Evolutionary conservation across 2,888 invertebrate species (phyloP).

Genomic region (Opisthograptis luteolata): DNA sequence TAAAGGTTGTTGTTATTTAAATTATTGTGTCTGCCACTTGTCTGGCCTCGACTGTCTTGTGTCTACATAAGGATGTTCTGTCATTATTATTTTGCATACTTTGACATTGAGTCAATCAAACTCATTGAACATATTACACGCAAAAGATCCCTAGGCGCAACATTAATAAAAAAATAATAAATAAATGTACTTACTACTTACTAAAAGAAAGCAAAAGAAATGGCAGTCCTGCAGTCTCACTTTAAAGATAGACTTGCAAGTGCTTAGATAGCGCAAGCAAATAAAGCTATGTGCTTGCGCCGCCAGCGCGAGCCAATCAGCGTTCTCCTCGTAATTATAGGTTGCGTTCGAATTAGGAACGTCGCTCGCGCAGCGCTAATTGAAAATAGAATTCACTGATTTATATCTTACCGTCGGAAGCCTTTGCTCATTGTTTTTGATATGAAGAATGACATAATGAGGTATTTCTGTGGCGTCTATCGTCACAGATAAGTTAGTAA

Average conservation of each 20-base stretch:
- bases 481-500: constrained; percentile 2
- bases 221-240: constrained; percentile 46
- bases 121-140: no score
- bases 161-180: background rate
- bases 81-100: no score
- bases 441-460: constrained; percentile 47
- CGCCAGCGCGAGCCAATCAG: constrained; percentile 65
- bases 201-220: constrained; percentile 6
- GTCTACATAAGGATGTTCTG: no score
- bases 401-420: constrained; percentile 64
- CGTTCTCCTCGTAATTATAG: constrained; percentile 73
- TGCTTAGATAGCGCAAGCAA: constrained; percentile 64
- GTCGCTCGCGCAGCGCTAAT: constrained; percentile 69
- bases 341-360: constrained; percentile 77
- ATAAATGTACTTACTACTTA: background rate
- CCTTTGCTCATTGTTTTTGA: constrained; percentile 59
- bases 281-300: constrained; percentile 61
- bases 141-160: background rate
- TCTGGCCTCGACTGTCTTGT: no score
- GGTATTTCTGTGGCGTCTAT: constrained; percentile 31
- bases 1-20: no score
- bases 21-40: no score
- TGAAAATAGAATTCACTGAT: constrained; percentile 75
- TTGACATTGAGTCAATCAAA: no score
- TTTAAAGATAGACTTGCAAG: constrained; percentile 71